Base-by-base conservation (phyloP, 2,113 vertebrate species). In the Bujurquina vittata region DNA sequence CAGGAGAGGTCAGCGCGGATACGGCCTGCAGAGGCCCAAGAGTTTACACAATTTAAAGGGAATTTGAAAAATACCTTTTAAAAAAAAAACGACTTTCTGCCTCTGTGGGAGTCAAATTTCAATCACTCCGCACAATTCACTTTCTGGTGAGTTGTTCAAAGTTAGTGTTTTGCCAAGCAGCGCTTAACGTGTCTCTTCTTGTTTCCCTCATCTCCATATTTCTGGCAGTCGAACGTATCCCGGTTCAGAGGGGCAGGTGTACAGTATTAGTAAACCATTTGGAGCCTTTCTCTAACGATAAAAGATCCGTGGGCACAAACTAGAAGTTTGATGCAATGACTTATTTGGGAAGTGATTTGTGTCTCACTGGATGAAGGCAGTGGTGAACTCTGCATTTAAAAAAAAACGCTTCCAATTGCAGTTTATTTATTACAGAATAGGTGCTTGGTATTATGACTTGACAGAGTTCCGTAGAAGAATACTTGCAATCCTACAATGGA, bases 181-280 rank as follows among this genome's bases (percentile, higher is more conserved):
- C 22, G 75, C 73, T 86, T 40, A 77, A 89, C 94, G 56, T 87
- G 93, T 92, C 91, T 81, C 63, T 84, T 91, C 94, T 84, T 93
- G 93, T 63, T 76, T 77, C 4, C 23, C 17, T 49, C 29, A 43
- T 72, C 63, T 46, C 59, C 83, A 40, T 67, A 52, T 87, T 79
- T 88, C 77, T 79, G 78, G 80, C 59, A 79, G 82, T 22, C 84
- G 63, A 76, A 31, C 2, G 26, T 72, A 31, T 52, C 31, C 23
- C 72, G 65, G 49, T 52, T 52, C 49, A 52, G 14, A 5, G 14
- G 82, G 87, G 83, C 91, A 92, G 92, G 93, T 93, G 88, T 85
- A 90, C 10, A 23, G 33, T 58, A 23, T 67, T 65, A 57, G 62
- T 59, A 76, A n/a, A 55, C 35, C 55, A 58, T 20, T 52, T 6